Evolutionary conservation across 2,797 vertebrate species (phyloP).

Genomic region (Manis crassicaudata): DNA sequence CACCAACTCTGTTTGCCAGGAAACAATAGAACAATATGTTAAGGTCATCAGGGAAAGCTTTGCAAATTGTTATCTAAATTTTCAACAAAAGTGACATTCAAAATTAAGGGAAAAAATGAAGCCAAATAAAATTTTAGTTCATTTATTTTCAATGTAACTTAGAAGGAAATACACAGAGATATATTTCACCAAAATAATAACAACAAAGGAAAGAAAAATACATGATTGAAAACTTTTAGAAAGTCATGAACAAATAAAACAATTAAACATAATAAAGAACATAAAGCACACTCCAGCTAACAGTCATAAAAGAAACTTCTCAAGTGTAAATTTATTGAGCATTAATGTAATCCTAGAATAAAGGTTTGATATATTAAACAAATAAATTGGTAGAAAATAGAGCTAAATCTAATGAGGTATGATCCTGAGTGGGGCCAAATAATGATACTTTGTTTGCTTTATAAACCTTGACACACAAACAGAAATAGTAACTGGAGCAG

Average conservation of each 20-base stretch:
- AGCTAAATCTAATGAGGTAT: neutral
- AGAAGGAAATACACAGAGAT: neutral
- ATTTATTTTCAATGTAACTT: neutral
- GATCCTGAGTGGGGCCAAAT: neutral
- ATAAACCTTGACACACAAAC: neutral
- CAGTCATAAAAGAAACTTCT: neutral
- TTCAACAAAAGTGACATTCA: neutral
- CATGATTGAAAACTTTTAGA: neutral
- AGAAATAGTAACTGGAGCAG: neutral
- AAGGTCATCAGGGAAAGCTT: neutral
- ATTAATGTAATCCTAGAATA: neutral
- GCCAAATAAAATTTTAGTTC: neutral
- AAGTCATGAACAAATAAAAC: neutral
- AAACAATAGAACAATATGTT: neutral
- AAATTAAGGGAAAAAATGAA: neutral
- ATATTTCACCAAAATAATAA: neutral
- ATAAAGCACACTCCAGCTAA: neutral
- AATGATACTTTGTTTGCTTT: neutral
- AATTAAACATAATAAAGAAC: neutral
- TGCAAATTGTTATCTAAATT: neutral
- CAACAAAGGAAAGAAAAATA: neutral
- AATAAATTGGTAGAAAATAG: neutral
- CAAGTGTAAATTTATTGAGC: neutral
- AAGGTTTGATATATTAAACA: neutral
- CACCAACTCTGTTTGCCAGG: neutral